Evolutionary conservation across 1,140 invertebrate species (phyloP).

Genomic region (Drosophila kikkawai): DNA sequence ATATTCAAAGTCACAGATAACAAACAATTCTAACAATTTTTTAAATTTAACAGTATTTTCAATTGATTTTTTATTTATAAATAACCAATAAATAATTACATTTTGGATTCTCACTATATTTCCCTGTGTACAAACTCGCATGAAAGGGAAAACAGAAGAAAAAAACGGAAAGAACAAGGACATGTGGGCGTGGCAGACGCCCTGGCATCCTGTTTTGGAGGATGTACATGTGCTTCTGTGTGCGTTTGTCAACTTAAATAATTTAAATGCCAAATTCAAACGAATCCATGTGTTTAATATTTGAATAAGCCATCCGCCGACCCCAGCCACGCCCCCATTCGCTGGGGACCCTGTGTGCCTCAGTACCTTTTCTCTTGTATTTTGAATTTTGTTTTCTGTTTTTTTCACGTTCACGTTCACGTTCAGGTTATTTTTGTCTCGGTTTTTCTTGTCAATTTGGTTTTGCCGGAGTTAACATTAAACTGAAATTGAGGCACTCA

Average conservation of each 20-base stretch:
- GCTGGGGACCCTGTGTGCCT: conserved; percentile 1
- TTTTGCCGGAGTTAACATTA: conserved; percentile 50
- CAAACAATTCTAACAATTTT: no score
- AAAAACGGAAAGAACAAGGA: conserved; percentile 44
- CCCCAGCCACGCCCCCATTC: conserved; percentile 28
- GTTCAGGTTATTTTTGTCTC: conserved; percentile 40
- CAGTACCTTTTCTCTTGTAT: conserved; percentile 28
- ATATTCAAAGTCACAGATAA: no score
- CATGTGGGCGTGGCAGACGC: conserved; percentile 57
- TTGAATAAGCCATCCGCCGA: conserved; percentile 53
- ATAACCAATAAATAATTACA: background rate
- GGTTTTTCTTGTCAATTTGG: conserved; percentile 52
- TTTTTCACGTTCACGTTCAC: conserved; percentile 13
- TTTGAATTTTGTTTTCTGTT: background rate
- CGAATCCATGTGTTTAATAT: conserved; percentile 77
- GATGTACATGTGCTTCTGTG: conserved; percentile 15
- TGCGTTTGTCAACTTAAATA: conserved; percentile 79
- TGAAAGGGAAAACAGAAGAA: conserved; percentile 51
- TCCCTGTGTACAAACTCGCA: conserved; percentile 36
- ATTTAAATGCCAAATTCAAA: conserved; percentile 79
- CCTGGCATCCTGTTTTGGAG: conserved; percentile 41
- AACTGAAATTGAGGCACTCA: conserved; percentile 45
- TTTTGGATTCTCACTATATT: conserved; percentile 1
- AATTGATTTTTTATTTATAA: background rate
- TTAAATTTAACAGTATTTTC: no score